Conservation (phyloP, 2,113 vertebrate genomes). For the Stegostoma tigrinum region DNA sequence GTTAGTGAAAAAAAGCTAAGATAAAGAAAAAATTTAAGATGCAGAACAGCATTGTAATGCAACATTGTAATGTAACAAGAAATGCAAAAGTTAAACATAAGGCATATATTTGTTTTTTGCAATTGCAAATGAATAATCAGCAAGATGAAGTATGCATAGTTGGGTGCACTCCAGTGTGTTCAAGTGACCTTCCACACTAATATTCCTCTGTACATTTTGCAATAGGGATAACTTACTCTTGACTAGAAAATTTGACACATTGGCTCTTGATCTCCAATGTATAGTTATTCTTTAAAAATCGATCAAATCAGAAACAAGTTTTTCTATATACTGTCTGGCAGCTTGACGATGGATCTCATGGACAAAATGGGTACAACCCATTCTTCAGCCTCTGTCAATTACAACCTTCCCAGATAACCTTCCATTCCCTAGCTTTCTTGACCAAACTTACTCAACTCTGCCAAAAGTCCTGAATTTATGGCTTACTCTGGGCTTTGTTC, state of each 20-base stretch:
- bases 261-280: neutral
- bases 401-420: too few species aligned
- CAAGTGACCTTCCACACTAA: neutral
- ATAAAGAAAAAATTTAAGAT: neutral
- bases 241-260: neutral
- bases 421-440: too few species aligned
- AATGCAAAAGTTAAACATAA: neutral
- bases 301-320: neutral
- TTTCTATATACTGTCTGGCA: neutral
- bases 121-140: neutral
- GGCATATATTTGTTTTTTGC: neutral
- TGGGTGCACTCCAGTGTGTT: neutral
- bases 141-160: neutral
- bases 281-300: neutral
- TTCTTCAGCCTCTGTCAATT: too few species aligned
- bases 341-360: too few species aligned
- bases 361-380: too few species aligned
- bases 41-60: neutral
- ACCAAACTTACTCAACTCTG: too few species aligned
- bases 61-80: neutral
- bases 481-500: too few species aligned
- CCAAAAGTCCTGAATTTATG: too few species aligned
- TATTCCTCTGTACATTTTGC: neutral
- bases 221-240: neutral
- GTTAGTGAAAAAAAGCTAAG: too few species aligned